phyloP scores from a whole-genome alignment of 2,113 vertebrate species.

The Lophotis ruficrista region DNA sequence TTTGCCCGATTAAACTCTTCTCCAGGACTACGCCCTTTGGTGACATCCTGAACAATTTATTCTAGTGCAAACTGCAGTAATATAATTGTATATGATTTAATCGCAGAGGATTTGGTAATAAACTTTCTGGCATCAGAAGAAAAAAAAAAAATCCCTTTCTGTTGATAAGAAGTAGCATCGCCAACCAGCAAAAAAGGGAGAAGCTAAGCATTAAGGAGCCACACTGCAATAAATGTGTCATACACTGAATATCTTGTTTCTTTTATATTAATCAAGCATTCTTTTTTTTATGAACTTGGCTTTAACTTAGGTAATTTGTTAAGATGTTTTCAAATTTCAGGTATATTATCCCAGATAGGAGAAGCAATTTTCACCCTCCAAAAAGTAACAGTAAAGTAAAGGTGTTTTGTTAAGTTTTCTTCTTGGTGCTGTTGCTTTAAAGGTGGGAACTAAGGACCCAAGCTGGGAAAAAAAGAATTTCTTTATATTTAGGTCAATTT shows the following conservation, averaged over 20 bases:
- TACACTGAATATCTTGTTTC: background rate
- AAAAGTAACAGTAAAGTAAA: background rate
- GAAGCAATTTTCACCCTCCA: background rate
- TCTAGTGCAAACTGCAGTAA: background rate
- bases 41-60: background rate
- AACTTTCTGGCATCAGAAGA: background rate
- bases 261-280: background rate
- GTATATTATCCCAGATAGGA: background rate
- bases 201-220: background rate
- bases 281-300: background rate
- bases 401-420: background rate
- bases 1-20: background rate
- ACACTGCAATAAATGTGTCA: background rate
- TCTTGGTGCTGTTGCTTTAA: background rate
- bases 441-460: background rate
- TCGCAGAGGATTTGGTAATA: background rate
- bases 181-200: background rate
- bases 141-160: background rate
- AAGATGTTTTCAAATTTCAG: background rate
- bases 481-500: background rate
- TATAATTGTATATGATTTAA: fast-evolving
- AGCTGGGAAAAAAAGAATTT: background rate
- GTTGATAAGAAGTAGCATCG: background rate
- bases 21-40: background rate
- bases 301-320: background rate